Base-by-base conservation (phyloP, 2,797 vertebrate genomes). In the Lemur catta region DNA sequence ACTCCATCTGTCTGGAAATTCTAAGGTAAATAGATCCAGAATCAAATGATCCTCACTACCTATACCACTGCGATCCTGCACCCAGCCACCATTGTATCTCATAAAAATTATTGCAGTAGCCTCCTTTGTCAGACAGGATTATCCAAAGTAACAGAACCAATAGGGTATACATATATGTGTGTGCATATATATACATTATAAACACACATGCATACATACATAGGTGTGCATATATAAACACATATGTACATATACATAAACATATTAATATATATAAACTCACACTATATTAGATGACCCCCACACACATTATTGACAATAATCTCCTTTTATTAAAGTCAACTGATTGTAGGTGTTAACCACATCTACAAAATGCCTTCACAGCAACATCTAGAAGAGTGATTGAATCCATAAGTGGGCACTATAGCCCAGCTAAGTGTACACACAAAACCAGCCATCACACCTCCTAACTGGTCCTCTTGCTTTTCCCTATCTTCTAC, bases 251-350 rank as follows among this genome's bases (percentile, higher is more conserved):
- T 18, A 52, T 57, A 50, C 26, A 15, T 26, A 74, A 41, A 52
- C 4, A 6, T 43, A 11, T 63, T 9, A 12, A 30, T 4, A 57
- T 2, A 78, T 8, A 52, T 17, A 55, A 14, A 38, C 1, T 26
- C 9, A 28, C 57, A 59, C 55, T 59, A 59, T 22, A 67, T 26
- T 33, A 13, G 50, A 78, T 67, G 33, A 78, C 28, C 13, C 8
- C 15, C 24, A 82, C 2, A 4, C 2, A 55, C 28, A 41, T 65
- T 43, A 67, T 33, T 48, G 33, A 78, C 4, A 26, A 1, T 72
- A 41, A 82, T 67, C 35, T 74, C 38, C 38, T 48, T 89, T 71
- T 90, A 94, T 89, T 63, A 90, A 94, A 90, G 7, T 67, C 41
- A 90, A 18, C 41, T 57, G 26, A 28, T 41, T 28, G 1, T 88